phyloP scores from a whole-genome alignment of 2,888 invertebrate genomes.

The Bibio marci region DNA sequence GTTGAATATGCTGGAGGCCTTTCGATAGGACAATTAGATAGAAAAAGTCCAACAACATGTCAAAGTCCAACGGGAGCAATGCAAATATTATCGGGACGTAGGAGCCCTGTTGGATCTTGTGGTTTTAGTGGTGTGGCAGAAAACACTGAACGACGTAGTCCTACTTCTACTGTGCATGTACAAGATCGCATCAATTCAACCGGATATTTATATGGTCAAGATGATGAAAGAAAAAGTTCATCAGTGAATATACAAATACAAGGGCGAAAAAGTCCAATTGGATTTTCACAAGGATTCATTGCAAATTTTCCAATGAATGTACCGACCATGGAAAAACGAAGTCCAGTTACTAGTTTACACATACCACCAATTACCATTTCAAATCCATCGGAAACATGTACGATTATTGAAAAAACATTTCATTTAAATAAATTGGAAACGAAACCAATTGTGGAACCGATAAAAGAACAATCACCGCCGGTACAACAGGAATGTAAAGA shows the following conservation, averaged over 20 bases:
- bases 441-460: too few species aligned
- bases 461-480: conserved; percentile 9
- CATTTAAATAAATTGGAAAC: too few species aligned
- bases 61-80: conserved; percentile 19
- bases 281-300: conserved; percentile 16
- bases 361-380: conserved; percentile 30
- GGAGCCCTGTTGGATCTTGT: conserved; percentile 4
- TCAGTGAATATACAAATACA: conserved; percentile 27
- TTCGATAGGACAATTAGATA: conserved; percentile 11
- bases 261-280: conserved; percentile 14
- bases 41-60: conserved; percentile 19
- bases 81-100: conserved; percentile 5
- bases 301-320: conserved; percentile 1
- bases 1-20: conserved; percentile 19
- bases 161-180: conserved; percentile 26
- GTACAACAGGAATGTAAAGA: conserved; percentile 12
- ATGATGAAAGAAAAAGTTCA: conserved; percentile 22
- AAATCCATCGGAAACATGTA: conserved; percentile 27
- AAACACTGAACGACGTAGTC: conserved; percentile 18
- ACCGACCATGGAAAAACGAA: conserved; percentile 19
- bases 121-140: conserved; percentile 4
- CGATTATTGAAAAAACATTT: conserved; percentile 7
- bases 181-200: conserved; percentile 26
- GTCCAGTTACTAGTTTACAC: conserved; percentile 21
- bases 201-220: conserved; percentile 12